Base-by-base conservation (phyloP, 2,113 vertebrate genomes). In the Antigone vipio region DNA sequence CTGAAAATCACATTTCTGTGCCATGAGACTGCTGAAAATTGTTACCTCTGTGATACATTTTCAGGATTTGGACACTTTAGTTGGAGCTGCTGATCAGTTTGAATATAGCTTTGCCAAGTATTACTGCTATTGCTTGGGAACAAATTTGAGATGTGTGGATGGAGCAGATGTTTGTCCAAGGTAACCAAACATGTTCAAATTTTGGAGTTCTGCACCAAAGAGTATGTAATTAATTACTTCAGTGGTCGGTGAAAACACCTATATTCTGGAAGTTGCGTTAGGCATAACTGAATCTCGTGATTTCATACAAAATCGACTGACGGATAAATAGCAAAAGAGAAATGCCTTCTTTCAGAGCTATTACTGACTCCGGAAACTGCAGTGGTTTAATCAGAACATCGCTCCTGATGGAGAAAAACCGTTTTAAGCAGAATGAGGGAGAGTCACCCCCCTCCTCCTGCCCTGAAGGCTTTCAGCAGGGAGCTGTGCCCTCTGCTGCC, bases 401-500 rank as follows among this genome's bases (percentile, higher is more conserved):
- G 1, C 11, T 87, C 17, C 32, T 38, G 55, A 18, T 1, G 19
- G 38, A 26, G 19, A 50, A 23, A 55, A 89, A 74, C 12, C 4
- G 5, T 78, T 72, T 74, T 16, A 38, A 75, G 55, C 22, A 47
- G 35, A 18, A 40, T 14, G 44, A 89, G 42, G 34, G 34, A 34
- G 2, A 24, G 38, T 32, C 24, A 13, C 35, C 16, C 14, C 1
- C 6, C 21, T 14, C 3, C 56, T 14, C 3, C 56, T 20, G 44
- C 19, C 50, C 18, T 21, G 64, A 34, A 77, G 7, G 7, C 15
- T 93, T 96, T 92, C 47, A 21, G 49, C 7, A 66, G 94, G 23
- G 88, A 91, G 81, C 82, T 86, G 67, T 96, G 96, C 96, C 97
- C 97, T 93, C 97, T 97, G 93, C 91, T 96, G 96, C 88, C 58